Evolutionary conservation across 2,113 vertebrate genomes (phyloP).

Genomic region (Danionella cerebrum): DNA sequence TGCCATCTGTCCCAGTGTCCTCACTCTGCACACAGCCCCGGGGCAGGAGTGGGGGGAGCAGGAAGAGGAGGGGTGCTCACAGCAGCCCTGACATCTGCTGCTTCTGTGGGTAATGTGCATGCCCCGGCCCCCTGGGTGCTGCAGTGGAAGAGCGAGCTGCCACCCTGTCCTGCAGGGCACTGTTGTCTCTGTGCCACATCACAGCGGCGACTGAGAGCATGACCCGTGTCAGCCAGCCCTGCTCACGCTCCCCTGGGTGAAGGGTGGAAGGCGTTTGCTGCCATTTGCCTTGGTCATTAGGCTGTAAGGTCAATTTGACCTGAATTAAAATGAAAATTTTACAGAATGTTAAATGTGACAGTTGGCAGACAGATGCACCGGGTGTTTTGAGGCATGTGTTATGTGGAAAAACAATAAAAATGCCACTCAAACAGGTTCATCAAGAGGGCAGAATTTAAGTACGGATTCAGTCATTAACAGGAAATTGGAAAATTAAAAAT

Average conservation of each 20-base stretch:
- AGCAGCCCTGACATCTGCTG: constrained; percentile 41
- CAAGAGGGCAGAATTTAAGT: too few species aligned
- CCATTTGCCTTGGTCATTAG: constrained; percentile 35
- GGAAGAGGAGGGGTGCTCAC: too few species aligned
- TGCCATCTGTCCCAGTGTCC: constrained; percentile 45
- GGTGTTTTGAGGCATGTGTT: not conserved
- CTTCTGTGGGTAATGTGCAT: constrained; percentile 32
- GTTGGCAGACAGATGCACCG: constrained; percentile 22
- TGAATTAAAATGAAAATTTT: constrained; percentile 42
- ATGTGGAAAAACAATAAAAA: too few species aligned
- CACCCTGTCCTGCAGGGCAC: constrained; percentile 9
- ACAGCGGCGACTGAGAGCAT: not conserved
- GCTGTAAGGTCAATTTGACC: constrained; percentile 46
- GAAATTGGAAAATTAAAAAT: too few species aligned
- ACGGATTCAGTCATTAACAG: too few species aligned
- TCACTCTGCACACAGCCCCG: constrained; percentile 36
- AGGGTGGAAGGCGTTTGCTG: constrained; percentile 14
- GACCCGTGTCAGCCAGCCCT: constrained; percentile 7
- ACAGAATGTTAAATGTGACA: constrained; percentile 26
- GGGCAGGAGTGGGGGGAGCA: constrained; percentile 24
- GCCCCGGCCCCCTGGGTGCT: constrained; percentile 26
- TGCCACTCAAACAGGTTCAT: not conserved
- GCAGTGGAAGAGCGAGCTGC: constrained; percentile 11
- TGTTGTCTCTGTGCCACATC: constrained; percentile 23
- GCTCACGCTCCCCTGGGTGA: constrained; percentile 11